These are phyloP conservation scores for Silurus asotus DNA, from an alignment of 2,113 vertebrate genomes.

Conservation along the genomic window DNA sequence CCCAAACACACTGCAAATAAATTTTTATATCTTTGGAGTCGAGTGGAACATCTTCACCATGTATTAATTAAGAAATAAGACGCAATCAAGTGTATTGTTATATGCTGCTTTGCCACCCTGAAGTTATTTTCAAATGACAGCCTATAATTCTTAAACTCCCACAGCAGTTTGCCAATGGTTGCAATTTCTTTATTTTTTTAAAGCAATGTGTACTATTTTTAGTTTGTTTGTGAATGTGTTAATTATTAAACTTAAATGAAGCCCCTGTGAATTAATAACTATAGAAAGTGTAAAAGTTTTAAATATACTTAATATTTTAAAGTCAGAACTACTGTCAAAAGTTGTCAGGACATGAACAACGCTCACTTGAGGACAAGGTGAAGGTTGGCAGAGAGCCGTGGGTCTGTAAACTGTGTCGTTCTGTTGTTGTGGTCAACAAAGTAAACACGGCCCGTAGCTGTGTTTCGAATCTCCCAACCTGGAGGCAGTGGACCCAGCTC, in stretches of 20 bases:
- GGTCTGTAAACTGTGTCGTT: slow-evolving; percentile 98
- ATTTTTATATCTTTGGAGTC: background rate
- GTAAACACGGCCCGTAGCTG: slow-evolving; percentile 96
- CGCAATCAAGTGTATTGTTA: background rate
- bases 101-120: background rate
- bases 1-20: background rate
- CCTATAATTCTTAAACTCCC: background rate
- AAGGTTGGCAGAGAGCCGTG: slow-evolving; percentile 95
- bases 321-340: background rate
- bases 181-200: background rate
- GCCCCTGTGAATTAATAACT: background rate
- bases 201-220: background rate
- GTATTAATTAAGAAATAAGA: background rate
- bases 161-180: background rate
- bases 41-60: background rate
- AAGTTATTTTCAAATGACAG: background rate
- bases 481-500: slow-evolving; percentile 96
- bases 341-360: background rate
- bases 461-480: slow-evolving; percentile 98
- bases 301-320: background rate
- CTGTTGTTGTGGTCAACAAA: slow-evolving; percentile 99
- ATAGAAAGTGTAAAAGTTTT: background rate
- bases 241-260: background rate
- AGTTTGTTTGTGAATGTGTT: background rate
- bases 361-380: slow-evolving; percentile 96